phyloP scores from a whole-genome alignment of 2,797 vertebrate genomes.

The Anniella stebbinsi region DNA sequence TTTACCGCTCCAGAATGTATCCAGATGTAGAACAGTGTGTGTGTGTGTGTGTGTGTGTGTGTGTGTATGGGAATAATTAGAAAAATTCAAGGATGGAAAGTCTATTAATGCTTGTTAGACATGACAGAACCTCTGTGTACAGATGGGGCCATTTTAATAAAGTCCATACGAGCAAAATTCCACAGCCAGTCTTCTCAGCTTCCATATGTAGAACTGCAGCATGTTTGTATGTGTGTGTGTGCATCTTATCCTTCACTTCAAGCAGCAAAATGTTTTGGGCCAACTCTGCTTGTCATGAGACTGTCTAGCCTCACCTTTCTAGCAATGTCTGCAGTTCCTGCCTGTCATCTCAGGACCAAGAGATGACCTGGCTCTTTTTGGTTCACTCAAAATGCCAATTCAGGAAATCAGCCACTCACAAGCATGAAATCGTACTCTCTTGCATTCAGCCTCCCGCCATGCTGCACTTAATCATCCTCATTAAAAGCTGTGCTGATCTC shows the following conservation, averaged over 20 bases:
- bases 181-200: neutral
- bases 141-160: no score
- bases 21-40: no score
- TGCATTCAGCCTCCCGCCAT: neutral
- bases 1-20: no score
- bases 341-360: slow-evolving; percentile 5
- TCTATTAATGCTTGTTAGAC: neutral
- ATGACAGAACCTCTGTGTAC: neutral
- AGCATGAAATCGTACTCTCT: slow-evolving; percentile 11
- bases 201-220: neutral
- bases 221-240: no score
- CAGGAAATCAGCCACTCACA: slow-evolving; percentile 27
- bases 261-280: neutral
- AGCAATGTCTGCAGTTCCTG: neutral
- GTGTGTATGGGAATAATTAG: no score
- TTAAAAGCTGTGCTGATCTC: slow-evolving; percentile 2
- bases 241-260: neutral
- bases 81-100: no score
- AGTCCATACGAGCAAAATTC: neutral
- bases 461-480: slow-evolving; percentile 25
- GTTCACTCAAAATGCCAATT: slow-evolving; percentile 12
- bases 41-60: no score
- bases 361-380: slow-evolving; percentile 52
- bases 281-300: neutral
- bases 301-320: slow-evolving; percentile 24